Evolutionary conservation across 1,140 invertebrate species (phyloP).

Genomic region (Prorops nasuta): DNA sequence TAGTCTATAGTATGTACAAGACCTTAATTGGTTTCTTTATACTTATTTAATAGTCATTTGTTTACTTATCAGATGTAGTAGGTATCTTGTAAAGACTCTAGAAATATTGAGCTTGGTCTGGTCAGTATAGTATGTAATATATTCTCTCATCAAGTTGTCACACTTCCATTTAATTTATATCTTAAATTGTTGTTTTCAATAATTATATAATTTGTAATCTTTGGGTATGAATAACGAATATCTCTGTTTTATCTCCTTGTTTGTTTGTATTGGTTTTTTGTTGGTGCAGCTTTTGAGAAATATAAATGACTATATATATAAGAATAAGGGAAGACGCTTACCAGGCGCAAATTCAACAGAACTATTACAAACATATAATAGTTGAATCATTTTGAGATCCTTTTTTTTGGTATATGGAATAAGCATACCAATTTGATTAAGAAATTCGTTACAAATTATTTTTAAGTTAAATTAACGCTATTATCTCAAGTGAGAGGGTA

Average conservation of each 20-base stretch:
- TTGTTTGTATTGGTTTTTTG: too few species aligned
- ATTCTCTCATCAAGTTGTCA: conserved; percentile 26
- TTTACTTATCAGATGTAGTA: conserved; percentile 42
- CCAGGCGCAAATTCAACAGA: too few species aligned
- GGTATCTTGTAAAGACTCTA: conserved; percentile 56
- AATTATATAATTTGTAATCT: conserved; percentile 14
- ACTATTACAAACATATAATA: too few species aligned
- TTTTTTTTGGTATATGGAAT: too few species aligned
- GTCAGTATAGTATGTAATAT: conserved; percentile 53
- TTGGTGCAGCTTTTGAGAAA: conserved; percentile 31
- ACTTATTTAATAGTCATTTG: conserved; percentile 41
- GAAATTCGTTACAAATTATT: too few species aligned
- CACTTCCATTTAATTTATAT: conserved; percentile 30
- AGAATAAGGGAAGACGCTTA: background rate
- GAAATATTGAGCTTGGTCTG: conserved; percentile 58
- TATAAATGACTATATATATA: conserved; percentile 11
- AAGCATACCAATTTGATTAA: too few species aligned
- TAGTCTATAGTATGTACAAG: conserved; percentile 45
- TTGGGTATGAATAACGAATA: conserved; percentile 7
- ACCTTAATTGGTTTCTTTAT: conserved; percentile 27
- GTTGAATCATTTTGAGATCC: too few species aligned
- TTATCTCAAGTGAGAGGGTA: too few species aligned
- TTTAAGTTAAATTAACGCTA: too few species aligned
- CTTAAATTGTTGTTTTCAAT: conserved; percentile 15
- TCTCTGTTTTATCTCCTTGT: conserved; percentile 10